Percentiles rank a stretch among this genome's conserved stretches.
phyloP scores from a whole-genome alignment of 2,797 vertebrate species.

The Philypnodon macrostomus region DNA sequence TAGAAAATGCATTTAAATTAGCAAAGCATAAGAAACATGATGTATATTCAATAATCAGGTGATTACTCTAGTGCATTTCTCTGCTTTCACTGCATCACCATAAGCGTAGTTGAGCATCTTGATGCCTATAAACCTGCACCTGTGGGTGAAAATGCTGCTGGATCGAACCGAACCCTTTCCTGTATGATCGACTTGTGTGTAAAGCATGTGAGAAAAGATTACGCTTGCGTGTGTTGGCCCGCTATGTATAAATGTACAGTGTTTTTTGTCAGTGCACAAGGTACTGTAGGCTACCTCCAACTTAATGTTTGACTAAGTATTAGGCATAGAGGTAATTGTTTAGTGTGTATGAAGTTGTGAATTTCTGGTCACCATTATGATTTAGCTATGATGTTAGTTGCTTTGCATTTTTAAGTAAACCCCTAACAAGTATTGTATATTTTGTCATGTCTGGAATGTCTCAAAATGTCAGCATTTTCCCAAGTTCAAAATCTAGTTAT shows the following conservation, averaged over 20 bases:
- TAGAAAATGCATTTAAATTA: neutral
- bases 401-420: conserved; percentile 6
- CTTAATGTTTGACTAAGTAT: conserved; percentile 53
- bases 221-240: conserved; percentile 52
- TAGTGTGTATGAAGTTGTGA: conserved; percentile 44
- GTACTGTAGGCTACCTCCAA: conserved; percentile 73
- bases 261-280: conserved; percentile 64
- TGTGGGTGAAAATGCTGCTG: conserved; percentile 56
- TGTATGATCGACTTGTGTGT: conserved; percentile 44
- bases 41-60: neutral
- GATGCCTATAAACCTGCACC: conserved; percentile 31
- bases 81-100: conserved; percentile 1
- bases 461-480: conserved; percentile 24
- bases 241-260: conserved; percentile 71
- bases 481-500: neutral
- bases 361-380: conserved; percentile 38
- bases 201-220: conserved; percentile 43
- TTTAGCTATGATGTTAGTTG: conserved; percentile 34
- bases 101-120: conserved; percentile 12
- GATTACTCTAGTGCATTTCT: conserved; percentile 3
- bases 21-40: no score
- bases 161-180: conserved; percentile 22
- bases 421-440: neutral
- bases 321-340: conserved; percentile 51
- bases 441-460: no score